Base-by-base conservation (phyloP, 2,888 invertebrate species). In the Drosophila formosana region DNA sequence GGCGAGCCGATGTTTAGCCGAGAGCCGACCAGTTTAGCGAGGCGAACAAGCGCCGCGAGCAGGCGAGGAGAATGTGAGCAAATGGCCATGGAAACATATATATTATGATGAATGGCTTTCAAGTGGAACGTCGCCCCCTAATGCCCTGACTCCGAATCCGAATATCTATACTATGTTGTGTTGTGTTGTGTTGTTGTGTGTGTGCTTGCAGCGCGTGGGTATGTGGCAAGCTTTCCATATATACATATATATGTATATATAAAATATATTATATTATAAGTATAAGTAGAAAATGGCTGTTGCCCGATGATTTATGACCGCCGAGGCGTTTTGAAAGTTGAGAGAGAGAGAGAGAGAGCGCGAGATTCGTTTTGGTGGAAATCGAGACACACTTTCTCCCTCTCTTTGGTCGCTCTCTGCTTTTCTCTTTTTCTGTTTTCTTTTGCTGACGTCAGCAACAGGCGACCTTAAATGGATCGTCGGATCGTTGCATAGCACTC, bases 81-180 rank as follows among this genome's bases (percentile, higher is more conserved):
- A 57, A 67, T 74, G 82, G 64, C 75, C 70, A 75, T 81, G 82
- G 73, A 78, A 61, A 11, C 37, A 37, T 65, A 66, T 75, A 68
- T 68, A 75, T 77, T 84, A 82, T 87, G 88, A 87, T 87, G 76
- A 81, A 87, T 87, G 88, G 83, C 76, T 89, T 80, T 88, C 88
- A 87, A 85, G 87, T 87, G 89, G 87, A 88, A 85, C 85, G 77
- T 63, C 72, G 75, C 77, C 69, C 66, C 80, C 79, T 56, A 81
- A 55, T 69, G 72, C 73, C 63, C 64, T 46, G 53, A 58, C 63
- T 55, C 37, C 32, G 51, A 61, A 70, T 66, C 52, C 43, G 53
- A 74, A 66, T 18, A 18, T 63, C 60, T 74, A 74, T 70, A 66
- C 66, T 46, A 5, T 37, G 37, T 37, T n/a, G 18, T 37, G n/a